These are phyloP conservation scores for Melitaea athalia DNA, from an alignment of 2,888 invertebrate species.

Conservation along the genomic window DNA sequence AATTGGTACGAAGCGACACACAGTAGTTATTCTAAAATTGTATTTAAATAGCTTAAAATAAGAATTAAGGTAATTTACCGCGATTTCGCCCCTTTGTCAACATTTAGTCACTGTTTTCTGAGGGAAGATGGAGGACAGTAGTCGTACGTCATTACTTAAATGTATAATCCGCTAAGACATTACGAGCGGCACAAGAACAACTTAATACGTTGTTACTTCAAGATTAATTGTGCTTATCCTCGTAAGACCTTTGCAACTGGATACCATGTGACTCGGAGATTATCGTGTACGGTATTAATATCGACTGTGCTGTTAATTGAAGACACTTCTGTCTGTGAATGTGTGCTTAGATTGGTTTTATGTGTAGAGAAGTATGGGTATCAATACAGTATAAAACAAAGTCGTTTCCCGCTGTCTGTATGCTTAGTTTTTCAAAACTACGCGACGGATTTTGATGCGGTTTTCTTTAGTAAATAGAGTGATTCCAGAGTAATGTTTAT, in stretches of 20 bases:
- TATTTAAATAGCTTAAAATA: too few species aligned
- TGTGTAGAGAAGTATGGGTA: too few species aligned
- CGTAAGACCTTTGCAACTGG: constrained; percentile 15
- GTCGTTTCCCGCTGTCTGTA: too few species aligned
- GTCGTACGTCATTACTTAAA: constrained; percentile 8
- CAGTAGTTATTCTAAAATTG: too few species aligned
- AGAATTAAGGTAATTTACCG: too few species aligned
- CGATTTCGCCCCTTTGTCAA: not conserved
- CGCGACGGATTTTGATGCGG: too few species aligned
- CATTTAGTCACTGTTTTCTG: not conserved
- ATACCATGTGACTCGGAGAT: constrained; percentile 8
- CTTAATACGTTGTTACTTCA: constrained; percentile 13
- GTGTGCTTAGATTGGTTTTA: too few species aligned
- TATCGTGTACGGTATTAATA: not conserved
- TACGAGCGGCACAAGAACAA: constrained; percentile 4
- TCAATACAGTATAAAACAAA: too few species aligned
- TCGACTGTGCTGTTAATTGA: not conserved
- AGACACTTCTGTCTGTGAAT: not conserved
- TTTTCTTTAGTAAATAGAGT: too few species aligned
- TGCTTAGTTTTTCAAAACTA: too few species aligned
- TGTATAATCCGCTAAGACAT: constrained; percentile 3
- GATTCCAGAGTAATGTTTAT: too few species aligned
- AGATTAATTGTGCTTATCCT: constrained; percentile 24
- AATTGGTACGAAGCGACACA: too few species aligned
- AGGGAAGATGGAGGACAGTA: not conserved